These are phyloP conservation scores for Chromis chromis DNA, from an alignment of 2,797 vertebrate genomes.

Conservation along the genomic window DNA sequence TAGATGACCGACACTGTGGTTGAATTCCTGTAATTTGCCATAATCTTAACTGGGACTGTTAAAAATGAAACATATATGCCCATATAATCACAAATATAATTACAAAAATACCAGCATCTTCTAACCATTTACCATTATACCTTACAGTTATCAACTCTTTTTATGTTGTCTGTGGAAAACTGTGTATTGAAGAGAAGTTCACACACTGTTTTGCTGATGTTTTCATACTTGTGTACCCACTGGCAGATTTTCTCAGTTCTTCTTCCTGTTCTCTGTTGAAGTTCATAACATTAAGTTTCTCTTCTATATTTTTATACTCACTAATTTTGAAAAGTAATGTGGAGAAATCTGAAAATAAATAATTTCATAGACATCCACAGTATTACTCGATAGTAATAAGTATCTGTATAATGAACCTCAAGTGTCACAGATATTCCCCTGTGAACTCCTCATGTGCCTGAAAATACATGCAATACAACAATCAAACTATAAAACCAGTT, in stretches of 20 bases:
- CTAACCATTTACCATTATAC: not conserved
- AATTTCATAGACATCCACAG: not conserved
- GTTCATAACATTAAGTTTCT: slow-evolving; percentile 1
- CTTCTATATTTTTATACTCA: not conserved
- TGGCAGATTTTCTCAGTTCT: not conserved
- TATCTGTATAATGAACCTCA: not conserved
- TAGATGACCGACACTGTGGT: not conserved
- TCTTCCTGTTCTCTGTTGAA: slow-evolving; percentile 41
- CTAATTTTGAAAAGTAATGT: not conserved
- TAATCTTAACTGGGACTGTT: not conserved
- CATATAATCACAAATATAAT: not conserved
- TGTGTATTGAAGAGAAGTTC: not conserved
- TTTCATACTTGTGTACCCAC: not conserved
- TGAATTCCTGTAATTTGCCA: no score
- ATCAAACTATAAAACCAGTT: no score
- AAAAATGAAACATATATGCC: not conserved
- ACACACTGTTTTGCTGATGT: not conserved
- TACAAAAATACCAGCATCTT: not conserved
- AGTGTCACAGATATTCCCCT: not conserved
- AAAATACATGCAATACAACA: no score
- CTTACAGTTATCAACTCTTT: not conserved
- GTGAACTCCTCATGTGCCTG: not conserved
- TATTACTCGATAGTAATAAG: not conserved
- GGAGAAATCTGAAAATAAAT: not conserved
- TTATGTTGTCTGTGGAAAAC: not conserved